Conservation (phyloP, 2,113 vertebrate genomes). For the Apodemus sylvaticus region DNA sequence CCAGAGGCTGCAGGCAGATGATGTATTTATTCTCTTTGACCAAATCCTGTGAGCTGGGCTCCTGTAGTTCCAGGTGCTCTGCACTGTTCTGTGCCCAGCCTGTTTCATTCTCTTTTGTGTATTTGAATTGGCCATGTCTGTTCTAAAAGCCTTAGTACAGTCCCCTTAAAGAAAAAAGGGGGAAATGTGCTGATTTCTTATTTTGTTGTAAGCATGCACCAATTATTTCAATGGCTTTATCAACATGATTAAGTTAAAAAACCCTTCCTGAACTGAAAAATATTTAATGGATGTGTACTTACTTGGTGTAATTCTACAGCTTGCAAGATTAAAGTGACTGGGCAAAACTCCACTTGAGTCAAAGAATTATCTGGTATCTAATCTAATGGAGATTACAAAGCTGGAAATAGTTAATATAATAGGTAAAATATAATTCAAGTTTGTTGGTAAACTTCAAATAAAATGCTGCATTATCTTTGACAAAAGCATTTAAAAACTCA, state of each 20-base stretch:
- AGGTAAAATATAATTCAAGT: background rate
- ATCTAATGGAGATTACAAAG: background rate
- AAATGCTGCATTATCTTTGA: conserved; percentile 16
- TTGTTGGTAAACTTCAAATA: background rate
- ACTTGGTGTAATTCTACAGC: background rate
- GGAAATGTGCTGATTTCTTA: background rate
- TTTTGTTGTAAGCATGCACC: background rate
- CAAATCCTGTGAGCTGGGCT: background rate
- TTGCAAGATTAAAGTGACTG: background rate
- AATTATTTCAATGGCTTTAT: background rate
- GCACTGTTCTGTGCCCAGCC: background rate
- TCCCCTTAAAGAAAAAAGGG: background rate
- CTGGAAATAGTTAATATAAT: background rate
- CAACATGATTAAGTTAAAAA: conserved; percentile 24
- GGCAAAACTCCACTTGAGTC: background rate
- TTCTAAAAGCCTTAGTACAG: background rate
- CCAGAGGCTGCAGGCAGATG: background rate
- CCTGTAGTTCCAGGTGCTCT: background rate
- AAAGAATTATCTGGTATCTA: background rate
- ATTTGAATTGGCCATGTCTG: background rate
- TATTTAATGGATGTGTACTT: background rate
- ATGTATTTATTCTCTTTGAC: background rate
- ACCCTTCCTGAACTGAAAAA: background rate
- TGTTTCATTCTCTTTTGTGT: conserved; percentile 3
- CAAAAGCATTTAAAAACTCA: background rate